Conservation (phyloP, 37 sponge, comb jelly and placozoan species). For the Chondrosia reniformis region DNA sequence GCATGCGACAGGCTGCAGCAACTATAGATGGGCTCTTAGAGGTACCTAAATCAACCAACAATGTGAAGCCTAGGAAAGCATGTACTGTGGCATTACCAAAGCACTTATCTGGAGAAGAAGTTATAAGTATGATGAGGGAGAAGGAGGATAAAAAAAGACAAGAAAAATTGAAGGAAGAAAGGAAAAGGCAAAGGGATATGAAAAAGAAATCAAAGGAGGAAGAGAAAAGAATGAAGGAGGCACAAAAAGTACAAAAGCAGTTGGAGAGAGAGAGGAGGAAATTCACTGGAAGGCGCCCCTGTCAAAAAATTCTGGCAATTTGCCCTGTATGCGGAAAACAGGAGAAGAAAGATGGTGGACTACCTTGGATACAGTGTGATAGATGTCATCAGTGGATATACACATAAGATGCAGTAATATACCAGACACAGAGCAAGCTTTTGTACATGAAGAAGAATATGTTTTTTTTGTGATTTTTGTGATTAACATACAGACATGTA, state of each 20-base stretch:
- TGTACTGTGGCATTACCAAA: neutral
- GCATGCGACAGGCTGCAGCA: neutral
- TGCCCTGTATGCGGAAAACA: neutral
- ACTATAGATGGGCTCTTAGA: neutral
- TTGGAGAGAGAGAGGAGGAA: neutral
- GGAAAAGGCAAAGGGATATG: neutral
- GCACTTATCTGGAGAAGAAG: neutral
- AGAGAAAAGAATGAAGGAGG: neutral
- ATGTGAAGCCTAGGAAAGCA: neutral
- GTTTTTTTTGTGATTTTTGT: neutral
- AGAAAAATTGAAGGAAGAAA: neutral
- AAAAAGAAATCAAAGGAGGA: neutral
- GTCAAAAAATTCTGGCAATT: neutral
- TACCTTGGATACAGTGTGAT: neutral
- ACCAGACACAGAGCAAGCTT: neutral
- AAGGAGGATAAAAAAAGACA: neutral
- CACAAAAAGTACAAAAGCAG: neutral
- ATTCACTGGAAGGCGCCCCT: neutral
- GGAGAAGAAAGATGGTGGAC: neutral
- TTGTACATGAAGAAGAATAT: neutral
- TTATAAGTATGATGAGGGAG: neutral
- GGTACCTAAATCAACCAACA: neutral
- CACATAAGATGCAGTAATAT: neutral
- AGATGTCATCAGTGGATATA: neutral
- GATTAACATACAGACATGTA: neutral